These are phyloP conservation scores for Lipophrys pholis DNA, from an alignment of 2,113 vertebrate genomes.

Conservation along the genomic window DNA sequence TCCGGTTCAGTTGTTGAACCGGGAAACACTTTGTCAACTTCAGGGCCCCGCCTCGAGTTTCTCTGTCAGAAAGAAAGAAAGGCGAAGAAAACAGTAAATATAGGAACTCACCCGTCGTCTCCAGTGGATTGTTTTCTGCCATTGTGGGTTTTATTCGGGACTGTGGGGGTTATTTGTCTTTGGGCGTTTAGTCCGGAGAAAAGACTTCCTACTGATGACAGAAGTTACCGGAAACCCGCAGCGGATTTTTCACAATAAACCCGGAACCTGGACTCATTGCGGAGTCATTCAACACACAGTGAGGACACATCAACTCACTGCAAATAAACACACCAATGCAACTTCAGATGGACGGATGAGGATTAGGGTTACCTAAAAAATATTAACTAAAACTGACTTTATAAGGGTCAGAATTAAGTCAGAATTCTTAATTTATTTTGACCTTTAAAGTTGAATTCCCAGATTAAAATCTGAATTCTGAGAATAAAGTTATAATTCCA, in stretches of 20 bases:
- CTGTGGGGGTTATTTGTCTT: neutral
- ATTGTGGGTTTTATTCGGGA: slow-evolving; percentile 36
- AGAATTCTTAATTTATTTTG: too few relatives aligned
- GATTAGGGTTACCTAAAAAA: too few relatives aligned
- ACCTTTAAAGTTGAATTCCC: too few relatives aligned
- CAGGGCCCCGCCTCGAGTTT: neutral
- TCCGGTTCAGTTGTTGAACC: slow-evolving; percentile 1
- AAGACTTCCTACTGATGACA: slow-evolving; percentile 73
- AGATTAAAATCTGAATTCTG: too few relatives aligned
- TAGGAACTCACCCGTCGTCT: slow-evolving; percentile 52
- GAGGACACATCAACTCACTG: too few relatives aligned
- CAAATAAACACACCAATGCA: too few relatives aligned
- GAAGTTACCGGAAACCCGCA: neutral
- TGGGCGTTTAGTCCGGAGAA: slow-evolving; percentile 11
- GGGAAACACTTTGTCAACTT: slow-evolving; percentile 39
- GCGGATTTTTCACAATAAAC: slow-evolving; percentile 35
- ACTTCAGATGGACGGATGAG: too few relatives aligned
- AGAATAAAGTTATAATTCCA: too few relatives aligned
- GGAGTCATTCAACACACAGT: too few relatives aligned
- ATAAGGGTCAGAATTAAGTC: too few relatives aligned
- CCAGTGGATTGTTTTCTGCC: slow-evolving; percentile 41
- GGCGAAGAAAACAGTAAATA: neutral
- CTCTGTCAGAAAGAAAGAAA: neutral
- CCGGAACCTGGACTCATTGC: too few relatives aligned
- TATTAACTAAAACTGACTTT: too few relatives aligned